phyloP scores from a whole-genome alignment of 2,888 invertebrate species.

The Andrena dorsata region DNA sequence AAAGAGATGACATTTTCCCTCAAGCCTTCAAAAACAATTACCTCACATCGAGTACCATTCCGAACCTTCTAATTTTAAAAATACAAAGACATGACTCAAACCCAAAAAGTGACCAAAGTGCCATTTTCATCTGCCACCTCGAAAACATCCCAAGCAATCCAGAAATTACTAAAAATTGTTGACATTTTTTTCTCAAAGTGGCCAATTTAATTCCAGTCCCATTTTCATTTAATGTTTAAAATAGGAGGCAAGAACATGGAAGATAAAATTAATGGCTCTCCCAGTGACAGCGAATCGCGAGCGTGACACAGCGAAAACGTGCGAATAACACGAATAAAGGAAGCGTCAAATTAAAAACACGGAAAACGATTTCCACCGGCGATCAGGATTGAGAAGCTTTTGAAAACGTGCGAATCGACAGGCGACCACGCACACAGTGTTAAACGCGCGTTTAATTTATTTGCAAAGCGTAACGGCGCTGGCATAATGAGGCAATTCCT shows the following conservation, averaged over 20 bases:
- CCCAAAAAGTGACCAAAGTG: no score
- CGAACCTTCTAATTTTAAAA: no score
- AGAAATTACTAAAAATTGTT: no score
- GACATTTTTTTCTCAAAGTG: no score
- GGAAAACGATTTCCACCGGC: slow-evolving; percentile 9
- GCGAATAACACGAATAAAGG: neutral
- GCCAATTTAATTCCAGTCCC: neutral
- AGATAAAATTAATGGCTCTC: neutral
- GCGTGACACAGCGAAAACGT: neutral
- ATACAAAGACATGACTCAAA: no score
- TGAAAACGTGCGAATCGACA: neutral
- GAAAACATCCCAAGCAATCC: no score
- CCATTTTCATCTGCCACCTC: no score
- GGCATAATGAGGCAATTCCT: slow-evolving; percentile 37
- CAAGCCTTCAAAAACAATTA: no score
- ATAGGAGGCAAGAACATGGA: neutral
- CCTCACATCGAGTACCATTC: no score
- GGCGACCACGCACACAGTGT: neutral
- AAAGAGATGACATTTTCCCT: no score
- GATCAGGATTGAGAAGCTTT: neutral
- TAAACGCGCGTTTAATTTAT: slow-evolving; percentile 14
- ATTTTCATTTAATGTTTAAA: neutral
- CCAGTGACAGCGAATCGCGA: slow-evolving; percentile 7
- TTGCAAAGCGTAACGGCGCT: neutral
- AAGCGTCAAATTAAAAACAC: neutral